These are phyloP conservation scores for Bovichtus variegatus DNA, from an alignment of 2,797 vertebrate species.

Conservation along the genomic window DNA sequence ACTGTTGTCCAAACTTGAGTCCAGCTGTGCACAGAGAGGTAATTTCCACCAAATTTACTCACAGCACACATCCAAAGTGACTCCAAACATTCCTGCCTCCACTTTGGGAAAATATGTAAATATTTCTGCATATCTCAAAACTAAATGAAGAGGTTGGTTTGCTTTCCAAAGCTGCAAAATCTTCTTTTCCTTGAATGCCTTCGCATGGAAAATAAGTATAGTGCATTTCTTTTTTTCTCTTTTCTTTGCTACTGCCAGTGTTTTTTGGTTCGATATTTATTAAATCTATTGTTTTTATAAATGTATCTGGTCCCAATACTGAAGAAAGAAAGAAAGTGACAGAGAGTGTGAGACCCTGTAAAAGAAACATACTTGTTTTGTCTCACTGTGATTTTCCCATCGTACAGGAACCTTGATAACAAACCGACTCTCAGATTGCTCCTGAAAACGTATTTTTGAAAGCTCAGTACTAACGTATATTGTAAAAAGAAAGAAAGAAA, in stretches of 20 bases:
- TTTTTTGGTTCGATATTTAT: neutral
- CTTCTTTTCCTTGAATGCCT: conserved; percentile 43
- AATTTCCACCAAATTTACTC: conserved; percentile 17
- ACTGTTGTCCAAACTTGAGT: conserved; percentile 4
- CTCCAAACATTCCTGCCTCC: conserved; percentile 61
- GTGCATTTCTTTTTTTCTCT: neutral
- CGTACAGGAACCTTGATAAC: conserved; percentile 58
- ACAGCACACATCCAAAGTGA: conserved; percentile 35
- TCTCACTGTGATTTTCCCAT: conserved; percentile 65
- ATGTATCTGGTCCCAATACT: neutral
- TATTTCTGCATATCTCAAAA: conserved; percentile 78
- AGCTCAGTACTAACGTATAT: neutral
- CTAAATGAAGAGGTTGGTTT: conserved; percentile 70
- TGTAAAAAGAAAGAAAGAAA: neutral
- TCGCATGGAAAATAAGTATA: conserved; percentile 30
- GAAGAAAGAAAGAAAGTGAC: neutral
- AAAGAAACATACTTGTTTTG: conserved; percentile 67
- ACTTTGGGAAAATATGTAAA: conserved; percentile 83
- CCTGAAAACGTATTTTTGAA: conserved; percentile 15
- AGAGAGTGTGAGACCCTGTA: conserved; percentile 18
- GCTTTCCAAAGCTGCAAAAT: conserved; percentile 39
- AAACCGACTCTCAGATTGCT: conserved; percentile 17
- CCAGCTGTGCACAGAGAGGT: conserved; percentile 36
- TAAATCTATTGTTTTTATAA: neutral
- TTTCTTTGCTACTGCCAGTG: neutral